phyloP scores from a whole-genome alignment of 2,888 invertebrate species.

The Lepidocyrtinus sp. region DNA sequence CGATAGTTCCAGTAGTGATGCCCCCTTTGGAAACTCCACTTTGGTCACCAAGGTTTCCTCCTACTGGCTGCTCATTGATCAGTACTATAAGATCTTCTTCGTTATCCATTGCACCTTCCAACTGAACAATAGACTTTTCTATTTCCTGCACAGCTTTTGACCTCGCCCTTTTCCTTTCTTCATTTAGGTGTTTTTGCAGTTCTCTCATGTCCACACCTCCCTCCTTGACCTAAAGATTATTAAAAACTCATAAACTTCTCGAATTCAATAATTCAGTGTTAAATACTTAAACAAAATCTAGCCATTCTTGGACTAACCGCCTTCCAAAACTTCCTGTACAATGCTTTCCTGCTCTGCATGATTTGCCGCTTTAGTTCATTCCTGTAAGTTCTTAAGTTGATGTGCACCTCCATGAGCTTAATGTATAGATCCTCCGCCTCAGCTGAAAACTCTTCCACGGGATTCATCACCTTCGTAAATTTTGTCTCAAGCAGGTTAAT shows the following conservation, averaged over 20 bases:
- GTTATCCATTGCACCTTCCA: not conserved
- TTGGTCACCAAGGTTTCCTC: not conserved
- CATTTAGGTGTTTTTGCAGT: not conserved
- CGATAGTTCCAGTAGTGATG: too few relatives aligned
- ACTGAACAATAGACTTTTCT: not conserved
- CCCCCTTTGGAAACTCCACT: not conserved
- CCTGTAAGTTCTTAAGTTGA: conserved; percentile 3
- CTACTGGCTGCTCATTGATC: not conserved
- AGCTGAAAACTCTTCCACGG: conserved; percentile 31
- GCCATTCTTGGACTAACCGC: not conserved
- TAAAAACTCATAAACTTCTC: too few relatives aligned
- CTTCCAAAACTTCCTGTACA: not conserved
- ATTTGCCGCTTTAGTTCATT: not conserved
- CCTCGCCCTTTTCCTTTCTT: not conserved
- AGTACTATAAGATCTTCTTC: not conserved
- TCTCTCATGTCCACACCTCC: not conserved
- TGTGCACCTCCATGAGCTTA: conserved; percentile 38
- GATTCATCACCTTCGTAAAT: conserved; percentile 50
- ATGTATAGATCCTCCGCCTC: conserved; percentile 37
- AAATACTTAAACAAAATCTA: not conserved
- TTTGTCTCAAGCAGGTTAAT: conserved; percentile 1
- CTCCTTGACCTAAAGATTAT: not conserved
- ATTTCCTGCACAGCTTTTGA: not conserved
- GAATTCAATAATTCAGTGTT: too few relatives aligned
- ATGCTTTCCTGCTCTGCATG: not conserved